Percentiles rank a stretch among this genome's conserved stretches.
Evolutionary conservation across 2,113 vertebrate species (phyloP).

Genomic region (Brachyistius frenatus): DNA sequence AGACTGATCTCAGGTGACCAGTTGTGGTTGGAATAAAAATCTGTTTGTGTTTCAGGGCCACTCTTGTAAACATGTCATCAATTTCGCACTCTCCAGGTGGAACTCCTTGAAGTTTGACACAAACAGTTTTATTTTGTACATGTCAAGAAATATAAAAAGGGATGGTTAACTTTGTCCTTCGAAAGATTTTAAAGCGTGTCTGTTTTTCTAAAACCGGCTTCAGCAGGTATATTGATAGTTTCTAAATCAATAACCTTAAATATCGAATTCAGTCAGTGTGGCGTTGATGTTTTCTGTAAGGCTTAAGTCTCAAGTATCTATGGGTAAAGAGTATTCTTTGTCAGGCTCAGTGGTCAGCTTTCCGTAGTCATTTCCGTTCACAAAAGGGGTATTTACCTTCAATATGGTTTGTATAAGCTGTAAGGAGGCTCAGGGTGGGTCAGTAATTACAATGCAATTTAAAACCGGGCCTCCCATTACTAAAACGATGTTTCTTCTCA

Average conservation of each 20-base stretch:
- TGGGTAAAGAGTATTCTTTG: conserved; percentile 60
- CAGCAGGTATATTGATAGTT: conserved; percentile 24
- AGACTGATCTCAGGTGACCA: background rate
- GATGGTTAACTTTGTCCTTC: background rate
- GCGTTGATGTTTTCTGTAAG: conserved; percentile 49
- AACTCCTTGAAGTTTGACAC: background rate
- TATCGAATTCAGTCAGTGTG: background rate
- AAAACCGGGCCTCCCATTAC: conserved; percentile 62
- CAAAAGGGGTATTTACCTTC: conserved; percentile 70
- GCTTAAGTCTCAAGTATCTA: conserved; percentile 63
- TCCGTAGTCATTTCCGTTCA: conserved; percentile 64
- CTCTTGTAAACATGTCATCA: background rate
- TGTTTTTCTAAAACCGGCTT: background rate
- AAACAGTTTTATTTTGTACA: no score
- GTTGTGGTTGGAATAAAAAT: background rate
- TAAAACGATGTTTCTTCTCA: conserved; percentile 49
- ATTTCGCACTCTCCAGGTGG: background rate
- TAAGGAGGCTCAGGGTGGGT: conserved; percentile 50
- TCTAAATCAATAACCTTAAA: conserved; percentile 34
- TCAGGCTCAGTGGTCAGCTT: conserved; percentile 55
- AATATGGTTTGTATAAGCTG: conserved; percentile 64
- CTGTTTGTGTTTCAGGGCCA: background rate
- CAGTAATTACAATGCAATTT: conserved; percentile 77
- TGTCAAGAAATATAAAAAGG: background rate
- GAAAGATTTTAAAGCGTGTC: background rate